A percentile compares a stretch with the other conserved stretches of the same genome.
These are phyloP conservation scores for Sitophilus oryzae DNA, from an alignment of 1,140 invertebrate genomes.

Conservation along the genomic window DNA sequence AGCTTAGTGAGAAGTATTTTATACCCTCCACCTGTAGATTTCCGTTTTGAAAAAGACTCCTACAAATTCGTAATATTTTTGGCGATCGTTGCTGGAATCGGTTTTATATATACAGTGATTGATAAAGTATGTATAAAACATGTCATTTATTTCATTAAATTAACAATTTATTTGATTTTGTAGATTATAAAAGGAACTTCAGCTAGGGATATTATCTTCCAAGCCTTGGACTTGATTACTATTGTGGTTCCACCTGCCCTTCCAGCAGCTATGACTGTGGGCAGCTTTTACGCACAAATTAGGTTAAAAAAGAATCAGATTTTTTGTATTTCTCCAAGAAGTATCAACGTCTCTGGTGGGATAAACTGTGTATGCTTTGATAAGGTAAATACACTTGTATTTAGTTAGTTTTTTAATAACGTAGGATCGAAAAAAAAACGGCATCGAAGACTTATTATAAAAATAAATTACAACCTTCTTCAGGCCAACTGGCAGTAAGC, in stretches of 20 bases:
- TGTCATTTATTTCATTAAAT: neutral
- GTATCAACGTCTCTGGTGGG: constrained; percentile 92
- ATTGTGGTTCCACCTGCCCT: constrained; percentile 90
- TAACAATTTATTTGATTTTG: constrained; percentile 19
- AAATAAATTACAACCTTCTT: too few species aligned
- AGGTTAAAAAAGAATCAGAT: constrained; percentile 75
- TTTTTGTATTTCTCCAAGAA: constrained; percentile 88
- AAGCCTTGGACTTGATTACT: constrained; percentile 85
- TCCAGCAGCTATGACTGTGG: constrained; percentile 92
- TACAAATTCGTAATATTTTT: constrained; percentile 86
- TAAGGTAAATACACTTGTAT: constrained; percentile 59
- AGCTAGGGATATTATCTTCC: constrained; percentile 60
- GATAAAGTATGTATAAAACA: constrained; percentile 58
- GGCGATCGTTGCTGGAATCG: constrained; percentile 65
- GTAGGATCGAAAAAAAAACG: too few species aligned
- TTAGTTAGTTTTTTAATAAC: too few species aligned
- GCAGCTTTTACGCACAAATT: constrained; percentile 83
- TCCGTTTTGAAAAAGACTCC: constrained; percentile 89
- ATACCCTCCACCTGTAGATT: constrained; percentile 90
- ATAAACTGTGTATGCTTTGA: constrained; percentile 97
- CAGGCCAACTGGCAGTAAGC: too few species aligned
- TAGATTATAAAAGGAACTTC: constrained; percentile 52
- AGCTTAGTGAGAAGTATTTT: constrained; percentile 85
- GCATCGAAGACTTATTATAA: too few species aligned
- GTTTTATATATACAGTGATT: constrained; percentile 79